Evolutionary conservation across 2,113 vertebrate genomes (phyloP).

Genomic region (Taurulus bubalis): DNA sequence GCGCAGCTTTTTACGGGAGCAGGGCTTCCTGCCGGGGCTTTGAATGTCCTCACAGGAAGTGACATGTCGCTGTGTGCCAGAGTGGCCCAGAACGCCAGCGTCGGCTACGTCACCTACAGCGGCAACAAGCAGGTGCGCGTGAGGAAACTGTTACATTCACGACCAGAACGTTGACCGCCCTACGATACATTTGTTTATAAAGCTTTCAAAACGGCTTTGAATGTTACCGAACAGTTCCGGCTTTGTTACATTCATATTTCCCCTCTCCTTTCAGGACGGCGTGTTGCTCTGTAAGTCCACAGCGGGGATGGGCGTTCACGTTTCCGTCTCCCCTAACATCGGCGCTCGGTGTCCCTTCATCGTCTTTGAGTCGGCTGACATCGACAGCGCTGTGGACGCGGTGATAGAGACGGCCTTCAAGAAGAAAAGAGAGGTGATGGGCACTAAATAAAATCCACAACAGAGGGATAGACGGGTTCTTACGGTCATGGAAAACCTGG

Average conservation of each 20-base stretch:
- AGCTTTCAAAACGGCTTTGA: not conserved
- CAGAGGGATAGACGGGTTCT: no score
- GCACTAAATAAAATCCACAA: not conserved
- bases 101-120: slow-evolving; percentile 75
- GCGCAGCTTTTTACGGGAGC: slow-evolving; percentile 78
- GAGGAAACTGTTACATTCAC: not conserved
- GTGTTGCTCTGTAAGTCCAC: slow-evolving; percentile 60
- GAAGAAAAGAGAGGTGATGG: slow-evolving; percentile 78
- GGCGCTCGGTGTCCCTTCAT: slow-evolving; percentile 81
- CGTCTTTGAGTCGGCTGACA: slow-evolving; percentile 83
- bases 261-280: slow-evolving; percentile 61
- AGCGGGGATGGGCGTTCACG: slow-evolving; percentile 64
- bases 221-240: not conserved
- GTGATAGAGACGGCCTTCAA: slow-evolving; percentile 79
- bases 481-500: no score
- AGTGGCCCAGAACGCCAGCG: slow-evolving; percentile 66
- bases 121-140: slow-evolving; percentile 78
- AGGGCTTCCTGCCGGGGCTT: slow-evolving; percentile 79
- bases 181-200: not conserved
- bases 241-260: not conserved
- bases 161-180: not conserved
- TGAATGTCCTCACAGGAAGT: slow-evolving; percentile 81
- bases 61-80: slow-evolving; percentile 61
- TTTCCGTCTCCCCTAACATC: slow-evolving; percentile 69
- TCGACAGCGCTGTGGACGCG: slow-evolving; percentile 84